Percentiles rank a stretch among this genome's conserved stretches.
phyloP scores from a whole-genome alignment of 2,888 invertebrate genomes.

The Meandrusa payeni region DNA sequence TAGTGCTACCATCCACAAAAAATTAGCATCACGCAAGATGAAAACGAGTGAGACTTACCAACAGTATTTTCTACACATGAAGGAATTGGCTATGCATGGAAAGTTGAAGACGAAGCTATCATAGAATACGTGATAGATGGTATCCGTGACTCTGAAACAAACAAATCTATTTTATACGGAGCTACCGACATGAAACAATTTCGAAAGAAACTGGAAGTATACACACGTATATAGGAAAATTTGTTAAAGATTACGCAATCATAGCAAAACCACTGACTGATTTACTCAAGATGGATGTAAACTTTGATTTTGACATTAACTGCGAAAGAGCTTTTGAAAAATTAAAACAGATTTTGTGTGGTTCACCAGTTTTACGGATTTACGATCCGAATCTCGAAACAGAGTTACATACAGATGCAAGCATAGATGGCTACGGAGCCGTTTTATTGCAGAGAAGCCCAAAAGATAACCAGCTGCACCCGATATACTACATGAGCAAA shows the following conservation, averaged over 20 bases:
- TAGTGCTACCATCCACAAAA: not conserved
- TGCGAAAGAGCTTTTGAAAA: slow-evolving; percentile 25
- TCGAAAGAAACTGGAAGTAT: not conserved
- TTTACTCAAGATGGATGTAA: slow-evolving; percentile 26
- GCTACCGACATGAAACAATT: not conserved
- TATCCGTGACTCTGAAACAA: not conserved
- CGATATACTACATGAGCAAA: slow-evolving; percentile 31
- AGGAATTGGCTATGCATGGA: not conserved
- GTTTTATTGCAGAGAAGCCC: slow-evolving; percentile 29
- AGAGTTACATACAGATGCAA: slow-evolving; percentile 34
- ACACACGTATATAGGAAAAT: slow-evolving; percentile 14
- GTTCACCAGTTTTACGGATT: slow-evolving; percentile 27
- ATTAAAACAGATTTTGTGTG: slow-evolving; percentile 28
- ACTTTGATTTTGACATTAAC: slow-evolving; percentile 28
- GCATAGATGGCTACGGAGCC: slow-evolving; percentile 28
- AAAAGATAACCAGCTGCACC: slow-evolving; percentile 27
- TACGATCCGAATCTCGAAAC: slow-evolving; percentile 28
- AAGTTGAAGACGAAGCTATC: not conserved
- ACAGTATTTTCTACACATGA: not conserved
- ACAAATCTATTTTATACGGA: not conserved
- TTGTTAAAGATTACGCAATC: slow-evolving; percentile 28
- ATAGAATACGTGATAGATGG: not conserved
- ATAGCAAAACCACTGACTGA: slow-evolving; percentile 33
- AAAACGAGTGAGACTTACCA: not conserved
- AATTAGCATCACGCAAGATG: not conserved